Evolutionary conservation across 2,888 invertebrate genomes (phyloP).

Genomic region (Pseudeuparius sepicola): DNA sequence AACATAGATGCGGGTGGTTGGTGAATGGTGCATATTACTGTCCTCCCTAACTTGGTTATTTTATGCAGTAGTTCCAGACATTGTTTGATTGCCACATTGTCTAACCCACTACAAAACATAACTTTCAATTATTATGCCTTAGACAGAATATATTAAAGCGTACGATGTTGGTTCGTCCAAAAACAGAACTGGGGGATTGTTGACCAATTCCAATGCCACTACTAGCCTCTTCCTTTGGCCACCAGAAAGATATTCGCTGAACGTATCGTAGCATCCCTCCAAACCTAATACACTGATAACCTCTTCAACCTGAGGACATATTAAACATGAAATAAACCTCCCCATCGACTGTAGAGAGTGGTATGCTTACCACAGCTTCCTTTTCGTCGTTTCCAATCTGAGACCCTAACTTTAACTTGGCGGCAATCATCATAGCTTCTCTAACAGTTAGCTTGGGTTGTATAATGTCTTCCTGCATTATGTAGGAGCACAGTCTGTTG

Average conservation of each 20-base stretch:
- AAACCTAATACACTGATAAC: conserved; percentile 63
- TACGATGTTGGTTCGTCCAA: conserved; percentile 76
- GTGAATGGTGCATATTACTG: conserved; percentile 71
- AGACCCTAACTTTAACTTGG: conserved; percentile 59
- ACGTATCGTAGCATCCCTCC: conserved; percentile 53
- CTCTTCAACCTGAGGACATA: conserved; percentile 52
- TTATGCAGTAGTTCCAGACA: conserved; percentile 58
- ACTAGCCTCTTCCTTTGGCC: conserved; percentile 69
- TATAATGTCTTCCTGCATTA: conserved; percentile 69
- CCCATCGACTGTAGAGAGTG: too few relatives aligned
- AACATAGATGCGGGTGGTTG: conserved; percentile 71
- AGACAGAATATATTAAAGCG: conserved; percentile 28
- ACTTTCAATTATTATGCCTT: too few relatives aligned
- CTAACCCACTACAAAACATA: conserved; percentile 56
- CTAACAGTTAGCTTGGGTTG: conserved; percentile 61
- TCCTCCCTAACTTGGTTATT: conserved; percentile 60
- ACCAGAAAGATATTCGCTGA: conserved; percentile 58
- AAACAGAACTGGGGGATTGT: conserved; percentile 74
- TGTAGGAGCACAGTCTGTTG: conserved; percentile 68
- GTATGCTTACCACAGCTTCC: conserved; percentile 48
- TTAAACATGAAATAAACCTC: too few relatives aligned
- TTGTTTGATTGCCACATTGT: conserved; percentile 63
- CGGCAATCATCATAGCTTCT: conserved; percentile 66
- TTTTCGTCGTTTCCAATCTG: conserved; percentile 49
- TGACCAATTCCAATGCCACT: conserved; percentile 68